Conservation (phyloP, 2,113 vertebrate species). For the Cheilinus undulatus region DNA sequence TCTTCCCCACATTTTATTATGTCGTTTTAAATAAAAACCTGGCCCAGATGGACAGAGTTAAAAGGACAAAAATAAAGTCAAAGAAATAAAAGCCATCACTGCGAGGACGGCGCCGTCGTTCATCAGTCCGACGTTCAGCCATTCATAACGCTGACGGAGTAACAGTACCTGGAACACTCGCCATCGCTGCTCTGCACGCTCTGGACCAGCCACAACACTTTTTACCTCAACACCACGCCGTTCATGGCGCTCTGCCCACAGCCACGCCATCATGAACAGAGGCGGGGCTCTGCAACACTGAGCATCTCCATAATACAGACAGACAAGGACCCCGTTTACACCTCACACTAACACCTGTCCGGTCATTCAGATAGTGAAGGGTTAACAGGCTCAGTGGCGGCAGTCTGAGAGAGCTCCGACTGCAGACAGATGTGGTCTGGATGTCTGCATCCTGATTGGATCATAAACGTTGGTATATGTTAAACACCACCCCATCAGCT, state of each 20-base stretch:
- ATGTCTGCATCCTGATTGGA: too few species aligned
- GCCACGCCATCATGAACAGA: conserved; percentile 19
- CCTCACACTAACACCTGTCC: too few species aligned
- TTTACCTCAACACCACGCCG: conserved; percentile 35
- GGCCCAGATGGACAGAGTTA: conserved; percentile 65
- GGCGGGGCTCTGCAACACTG: conserved; percentile 16
- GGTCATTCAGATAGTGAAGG: too few species aligned
- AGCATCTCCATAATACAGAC: conserved; percentile 50
- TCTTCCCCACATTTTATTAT: conserved; percentile 74
- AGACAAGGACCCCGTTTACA: too few species aligned
- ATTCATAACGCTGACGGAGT: conserved; percentile 21
- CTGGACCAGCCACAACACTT: conserved; percentile 49
- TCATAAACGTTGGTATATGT: too few species aligned
- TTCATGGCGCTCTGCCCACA: conserved; percentile 44
- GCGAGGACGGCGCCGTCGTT: conserved; percentile 49
- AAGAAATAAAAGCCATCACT: conserved; percentile 39
- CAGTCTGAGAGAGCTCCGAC: too few species aligned
- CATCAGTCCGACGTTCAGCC: conserved; percentile 17
- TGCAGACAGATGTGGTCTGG: too few species aligned
- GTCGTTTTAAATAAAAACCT: conserved; percentile 84
- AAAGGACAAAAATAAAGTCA: conserved; percentile 64
- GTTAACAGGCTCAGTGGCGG: too few species aligned
- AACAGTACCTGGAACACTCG: conserved; percentile 26
- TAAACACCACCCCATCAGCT: too few species aligned
- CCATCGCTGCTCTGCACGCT: conserved; percentile 18